Base-by-base conservation (phyloP, 2,113 vertebrate species). In the Orycteropus afer region DNA sequence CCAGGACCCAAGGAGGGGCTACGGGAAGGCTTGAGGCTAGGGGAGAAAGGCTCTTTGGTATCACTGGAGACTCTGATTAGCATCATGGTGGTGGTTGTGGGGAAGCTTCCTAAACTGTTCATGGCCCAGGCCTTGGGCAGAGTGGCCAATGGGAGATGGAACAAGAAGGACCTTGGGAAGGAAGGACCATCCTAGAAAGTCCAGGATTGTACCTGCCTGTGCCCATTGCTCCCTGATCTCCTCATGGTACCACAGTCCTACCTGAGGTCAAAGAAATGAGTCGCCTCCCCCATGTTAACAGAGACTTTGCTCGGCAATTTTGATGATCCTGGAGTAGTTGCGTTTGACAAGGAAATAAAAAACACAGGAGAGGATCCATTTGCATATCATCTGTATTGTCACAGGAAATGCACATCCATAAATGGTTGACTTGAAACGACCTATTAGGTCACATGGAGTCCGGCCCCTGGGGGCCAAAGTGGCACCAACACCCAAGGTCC, bases 391-490 rank as follows among this genome's bases (percentile, higher is more conserved):
- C 88, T 97, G 96, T 97, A 96, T 96, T 96, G 82, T 84, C 84
- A n/a, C 90, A 6, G 20, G 79, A 96, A 87, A 53, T 9, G 86
- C 51, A 45, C 29, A 37, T 81, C 61, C 49, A 1, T 37, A 32
- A n/a, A 34, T 1, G 2, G 61, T 11, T 83, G 82, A 85, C 90
- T 87, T 87, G 96, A 82, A 91, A 95, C 0, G 91, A 96, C 89
- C 95, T 90, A 91, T 84, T 55, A 93, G 96, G 94, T 92, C 96
- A 86, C 93, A 81, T 0, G 1, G 77, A 97, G 90, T 92, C 90
- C 29, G 27, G 96, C 93, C 97, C 95, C 94, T 94, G 71, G 83
- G 96, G 93, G 94, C 89, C 96, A 89, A 93, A 77, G 86, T 18
- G 5, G 47, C 57, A 47, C 78, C 0, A 10, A n/a, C 0, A 23